Evolutionary conservation across 2,113 vertebrate genomes (phyloP), one percentile per base, ranked within the genome.

Genomic region (Bothrops jararaca): DNA sequence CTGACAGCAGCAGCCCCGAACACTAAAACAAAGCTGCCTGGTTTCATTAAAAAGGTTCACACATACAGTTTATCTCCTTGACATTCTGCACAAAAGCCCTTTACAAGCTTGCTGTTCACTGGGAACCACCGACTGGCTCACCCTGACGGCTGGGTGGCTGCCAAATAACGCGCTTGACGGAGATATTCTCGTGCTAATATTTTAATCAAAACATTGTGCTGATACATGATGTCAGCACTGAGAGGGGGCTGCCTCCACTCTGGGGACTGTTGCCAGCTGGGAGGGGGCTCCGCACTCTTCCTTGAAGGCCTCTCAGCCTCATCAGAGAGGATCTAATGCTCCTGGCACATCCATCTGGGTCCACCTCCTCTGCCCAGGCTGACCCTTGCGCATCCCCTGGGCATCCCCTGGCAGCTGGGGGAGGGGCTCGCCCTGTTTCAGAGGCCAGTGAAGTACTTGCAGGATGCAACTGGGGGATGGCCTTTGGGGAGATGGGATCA

Each of bases 51-150:
- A 69, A 88, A 23, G 24, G 29, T 88, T 88, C 91, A 53, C 91
- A 88, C 85, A 88, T 22, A 29, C 57, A 60, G 91, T 92, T 92
- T 88, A 92, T 92, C 91, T 88, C 57, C 91, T 34, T 92, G 91
- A 64, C 91, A 53, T 53, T 64, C 50, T 39, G 48, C 91, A 92
- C 91, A 88, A 88, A 88, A 69, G 91, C n/a, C 8, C 56, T n/a
- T 50, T 85, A 64, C 91, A 88, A 88, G 57, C 53, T 64, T 86
- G 42, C 86, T 88, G 60, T 53, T 69, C 58, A 39, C 10, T 92
- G 91, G 91, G 4, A 92, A 92, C 23, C 23, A 48, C 86, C 23
- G 22, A 23, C 45, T 92, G 85, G 45, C 56, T 92, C 39, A 8
- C 56, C 85, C 57, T 39, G 85, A 53, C n/a, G 60, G 4, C 52